A percentile compares a stretch with the other conserved stretches of the same genome.
These are phyloP conservation scores for Morelia viridis DNA, from an alignment of 2,797 vertebrate genomes.

Conservation along the genomic window DNA sequence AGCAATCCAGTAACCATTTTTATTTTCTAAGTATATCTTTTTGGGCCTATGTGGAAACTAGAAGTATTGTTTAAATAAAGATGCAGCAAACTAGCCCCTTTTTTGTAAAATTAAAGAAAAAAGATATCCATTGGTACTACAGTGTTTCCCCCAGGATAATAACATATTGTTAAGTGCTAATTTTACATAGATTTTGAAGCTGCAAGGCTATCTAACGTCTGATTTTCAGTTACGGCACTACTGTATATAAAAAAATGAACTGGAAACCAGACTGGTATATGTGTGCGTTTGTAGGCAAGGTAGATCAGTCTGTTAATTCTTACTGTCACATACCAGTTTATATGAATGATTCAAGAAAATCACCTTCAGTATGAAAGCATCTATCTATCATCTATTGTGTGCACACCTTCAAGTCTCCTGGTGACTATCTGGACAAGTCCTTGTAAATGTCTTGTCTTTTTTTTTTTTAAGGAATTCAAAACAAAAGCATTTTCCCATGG, in stretches of 20 bases:
- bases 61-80: no score
- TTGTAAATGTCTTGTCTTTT: background rate
- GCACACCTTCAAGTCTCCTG: background rate
- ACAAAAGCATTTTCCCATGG: background rate
- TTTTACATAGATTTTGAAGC: background rate
- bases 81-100: no score
- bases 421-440: background rate
- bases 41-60: no score
- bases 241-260: background rate
- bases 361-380: background rate
- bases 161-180: background rate
- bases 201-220: background rate
- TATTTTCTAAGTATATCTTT: no score
- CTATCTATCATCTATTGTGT: background rate
- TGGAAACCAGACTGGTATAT: no score
- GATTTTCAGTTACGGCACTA: background rate
- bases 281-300: background rate
- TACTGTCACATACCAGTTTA: background rate
- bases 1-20: no score
- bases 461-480: background rate
- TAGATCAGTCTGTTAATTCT: background rate
- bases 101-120: no score
- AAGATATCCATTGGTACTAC: no score
- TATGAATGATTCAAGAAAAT: background rate
- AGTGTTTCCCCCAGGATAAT: no score